A percentile compares a stretch with the other conserved stretches of the same genome.
These are phyloP conservation scores for Cecidostiba fungosa DNA, from an alignment of 2,888 invertebrate species.

Conservation along the genomic window DNA sequence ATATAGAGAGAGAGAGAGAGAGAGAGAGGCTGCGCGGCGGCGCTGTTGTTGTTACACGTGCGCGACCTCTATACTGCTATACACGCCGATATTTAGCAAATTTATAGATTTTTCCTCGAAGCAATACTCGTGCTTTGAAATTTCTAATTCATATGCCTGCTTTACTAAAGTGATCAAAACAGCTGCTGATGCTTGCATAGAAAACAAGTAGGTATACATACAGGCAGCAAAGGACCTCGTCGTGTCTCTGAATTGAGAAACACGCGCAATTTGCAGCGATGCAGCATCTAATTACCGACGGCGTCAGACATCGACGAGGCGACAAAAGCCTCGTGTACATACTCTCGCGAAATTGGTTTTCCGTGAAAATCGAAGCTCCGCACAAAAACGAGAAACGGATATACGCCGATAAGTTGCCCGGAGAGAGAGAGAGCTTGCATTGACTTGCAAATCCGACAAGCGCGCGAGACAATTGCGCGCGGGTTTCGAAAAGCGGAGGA, in stretches of 20 bases:
- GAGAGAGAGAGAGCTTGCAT: slow-evolving; percentile 60
- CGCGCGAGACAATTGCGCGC: slow-evolving; percentile 60
- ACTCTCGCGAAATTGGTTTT: slow-evolving; percentile 64
- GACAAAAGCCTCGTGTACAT: slow-evolving; percentile 65
- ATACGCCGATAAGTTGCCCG: slow-evolving; percentile 49
- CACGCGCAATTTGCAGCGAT: slow-evolving; percentile 12
- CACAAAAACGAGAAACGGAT: slow-evolving; percentile 26
- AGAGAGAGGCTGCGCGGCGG: too few relatives aligned
- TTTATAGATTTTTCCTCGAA: slow-evolving; percentile 31
- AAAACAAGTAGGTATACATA: too few relatives aligned
- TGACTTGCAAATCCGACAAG: slow-evolving; percentile 69
- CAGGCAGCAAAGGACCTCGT: too few relatives aligned
- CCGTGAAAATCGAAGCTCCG: slow-evolving; percentile 10
- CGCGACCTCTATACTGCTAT: neutral
- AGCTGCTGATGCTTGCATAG: too few relatives aligned
- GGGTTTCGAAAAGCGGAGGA: neutral
- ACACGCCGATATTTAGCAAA: neutral
- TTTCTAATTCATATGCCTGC: too few relatives aligned
- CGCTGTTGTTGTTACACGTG: neutral
- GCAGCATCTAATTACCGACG: slow-evolving; percentile 21
- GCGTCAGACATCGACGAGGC: slow-evolving; percentile 67
- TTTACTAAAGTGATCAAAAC: too few relatives aligned
- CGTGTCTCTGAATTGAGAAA: neutral
- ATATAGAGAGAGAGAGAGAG: too few relatives aligned
- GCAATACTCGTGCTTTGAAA: neutral